phyloP scores from a whole-genome alignment of 2,113 vertebrate species.

The Bolborhynchus lineola region DNA sequence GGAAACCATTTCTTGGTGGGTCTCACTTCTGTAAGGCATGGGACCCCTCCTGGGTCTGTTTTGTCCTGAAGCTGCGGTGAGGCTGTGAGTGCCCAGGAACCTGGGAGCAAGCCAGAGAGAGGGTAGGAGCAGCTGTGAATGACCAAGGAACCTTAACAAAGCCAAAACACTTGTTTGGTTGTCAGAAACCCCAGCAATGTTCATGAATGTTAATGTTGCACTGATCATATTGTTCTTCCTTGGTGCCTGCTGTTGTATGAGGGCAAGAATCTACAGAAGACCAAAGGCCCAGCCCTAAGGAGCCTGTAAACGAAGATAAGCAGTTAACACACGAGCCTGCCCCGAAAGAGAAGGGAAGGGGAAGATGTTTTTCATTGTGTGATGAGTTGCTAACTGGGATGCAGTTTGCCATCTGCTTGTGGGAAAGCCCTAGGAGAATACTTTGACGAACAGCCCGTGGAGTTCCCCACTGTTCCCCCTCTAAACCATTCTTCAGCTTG shows the following conservation, averaged over 20 bases:
- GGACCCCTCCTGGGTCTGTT: neutral
- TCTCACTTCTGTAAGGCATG: neutral
- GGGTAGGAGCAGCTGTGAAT: neutral
- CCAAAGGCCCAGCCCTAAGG: neutral
- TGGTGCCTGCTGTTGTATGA: neutral
- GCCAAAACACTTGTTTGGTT: neutral
- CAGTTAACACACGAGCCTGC: neutral
- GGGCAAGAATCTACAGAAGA: neutral
- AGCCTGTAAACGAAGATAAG: slow-evolving; percentile 1
- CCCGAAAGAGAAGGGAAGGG: neutral
- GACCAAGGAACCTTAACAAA: neutral
- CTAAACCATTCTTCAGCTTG: neutral
- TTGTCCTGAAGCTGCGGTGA: neutral
- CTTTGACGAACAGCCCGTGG: neutral
- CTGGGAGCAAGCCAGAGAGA: neutral
- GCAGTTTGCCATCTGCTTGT: slow-evolving; percentile 6
- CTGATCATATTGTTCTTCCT: neutral
- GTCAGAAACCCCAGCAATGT: rapidly evolving
- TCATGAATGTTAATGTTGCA: neutral
- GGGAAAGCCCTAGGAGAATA: slow-evolving; percentile 19
- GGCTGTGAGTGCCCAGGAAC: neutral
- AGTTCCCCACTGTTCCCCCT: slow-evolving; percentile 11
- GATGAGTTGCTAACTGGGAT: slow-evolving; percentile 25
- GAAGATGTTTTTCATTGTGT: slow-evolving; percentile 11
- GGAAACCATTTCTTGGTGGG: neutral